A percentile compares a stretch with the other conserved stretches of the same genome.
These are phyloP conservation scores for Aplidium turbinatum DNA, from an alignment of 23 tunicate genomes.

Conservation along the genomic window DNA sequence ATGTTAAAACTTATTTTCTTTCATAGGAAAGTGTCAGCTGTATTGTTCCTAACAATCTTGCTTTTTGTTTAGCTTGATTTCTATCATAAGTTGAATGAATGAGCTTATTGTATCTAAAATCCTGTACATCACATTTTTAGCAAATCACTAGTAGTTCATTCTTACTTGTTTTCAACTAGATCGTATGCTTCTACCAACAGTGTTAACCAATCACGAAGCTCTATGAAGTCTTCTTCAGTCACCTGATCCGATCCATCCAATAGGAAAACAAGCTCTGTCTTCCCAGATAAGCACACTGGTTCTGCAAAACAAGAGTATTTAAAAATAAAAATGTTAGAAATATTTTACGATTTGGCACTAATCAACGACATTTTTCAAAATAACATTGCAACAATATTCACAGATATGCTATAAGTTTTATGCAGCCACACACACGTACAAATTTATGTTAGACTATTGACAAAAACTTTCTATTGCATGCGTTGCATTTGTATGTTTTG, in stretches of 20 bases:
- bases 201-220: slow-evolving; percentile 65
- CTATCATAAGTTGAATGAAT: not conserved
- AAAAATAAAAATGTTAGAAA: not conserved
- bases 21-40: too few relatives aligned
- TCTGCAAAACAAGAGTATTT: slow-evolving; percentile 12
- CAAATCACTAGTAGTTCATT: not conserved
- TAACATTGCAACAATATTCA: too few relatives aligned
- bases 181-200: slow-evolving; percentile 64
- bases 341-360: not conserved
- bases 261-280: slow-evolving; percentile 65
- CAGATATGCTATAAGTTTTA: too few relatives aligned
- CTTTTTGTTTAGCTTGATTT: not conserved
- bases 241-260: slow-evolving; percentile 59
- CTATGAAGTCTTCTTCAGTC: slow-evolving; percentile 25
- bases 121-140: not conserved
- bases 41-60: too few relatives aligned
- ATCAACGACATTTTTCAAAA: too few relatives aligned
- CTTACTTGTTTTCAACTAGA: slow-evolving; percentile 11
- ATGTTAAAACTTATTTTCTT: too few relatives aligned
- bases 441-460: too few relatives aligned
- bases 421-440: too few relatives aligned
- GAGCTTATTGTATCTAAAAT: not conserved
- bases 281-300: slow-evolving; percentile 77
- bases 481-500: too few relatives aligned
- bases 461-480: too few relatives aligned